phyloP scores from a whole-genome alignment of 1,140 invertebrate genomes.

The Pygmarrhopalites habei region DNA sequence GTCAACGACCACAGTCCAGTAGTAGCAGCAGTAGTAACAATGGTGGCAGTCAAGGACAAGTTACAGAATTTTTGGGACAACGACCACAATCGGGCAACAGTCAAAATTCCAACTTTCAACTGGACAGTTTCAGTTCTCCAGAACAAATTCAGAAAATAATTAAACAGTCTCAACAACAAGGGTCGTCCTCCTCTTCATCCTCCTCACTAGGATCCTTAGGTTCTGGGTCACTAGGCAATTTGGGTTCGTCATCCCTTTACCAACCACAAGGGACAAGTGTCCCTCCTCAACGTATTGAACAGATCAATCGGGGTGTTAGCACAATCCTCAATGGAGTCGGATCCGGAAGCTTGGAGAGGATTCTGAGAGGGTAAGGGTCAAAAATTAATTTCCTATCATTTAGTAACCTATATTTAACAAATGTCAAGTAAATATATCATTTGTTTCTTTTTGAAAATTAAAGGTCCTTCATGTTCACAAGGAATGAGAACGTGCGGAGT shows the following conservation, averaged over 20 bases:
- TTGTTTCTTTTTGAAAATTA: no score
- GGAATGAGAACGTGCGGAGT: constrained; percentile 24
- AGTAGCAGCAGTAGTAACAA: not conserved
- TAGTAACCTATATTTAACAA: no score
- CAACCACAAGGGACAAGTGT: not conserved
- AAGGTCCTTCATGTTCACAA: constrained; percentile 24
- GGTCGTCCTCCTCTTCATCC: not conserved
- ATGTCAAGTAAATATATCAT: no score
- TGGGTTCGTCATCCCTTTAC: not conserved
- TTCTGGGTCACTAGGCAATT: not conserved
- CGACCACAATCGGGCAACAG: not conserved
- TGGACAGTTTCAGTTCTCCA: not conserved
- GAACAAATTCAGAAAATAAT: constrained; percentile 3
- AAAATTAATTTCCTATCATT: no score
- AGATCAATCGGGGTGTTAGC: constrained; percentile 22
- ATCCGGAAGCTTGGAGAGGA: constrained; percentile 12
- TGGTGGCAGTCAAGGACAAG: not conserved
- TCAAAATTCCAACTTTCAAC: not conserved
- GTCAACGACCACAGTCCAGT: not conserved
- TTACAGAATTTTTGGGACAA: not conserved
- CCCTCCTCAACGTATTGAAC: not conserved
- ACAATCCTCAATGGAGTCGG: constrained; percentile 29
- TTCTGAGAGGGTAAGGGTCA: constrained; percentile 22
- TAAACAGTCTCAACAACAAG: not conserved
- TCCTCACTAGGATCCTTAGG: no score